Percentiles rank a stretch among this genome's conserved stretches.
Evolutionary conservation across 1,140 invertebrate genomes (phyloP).

Genomic region (Drosophila cardini): DNA sequence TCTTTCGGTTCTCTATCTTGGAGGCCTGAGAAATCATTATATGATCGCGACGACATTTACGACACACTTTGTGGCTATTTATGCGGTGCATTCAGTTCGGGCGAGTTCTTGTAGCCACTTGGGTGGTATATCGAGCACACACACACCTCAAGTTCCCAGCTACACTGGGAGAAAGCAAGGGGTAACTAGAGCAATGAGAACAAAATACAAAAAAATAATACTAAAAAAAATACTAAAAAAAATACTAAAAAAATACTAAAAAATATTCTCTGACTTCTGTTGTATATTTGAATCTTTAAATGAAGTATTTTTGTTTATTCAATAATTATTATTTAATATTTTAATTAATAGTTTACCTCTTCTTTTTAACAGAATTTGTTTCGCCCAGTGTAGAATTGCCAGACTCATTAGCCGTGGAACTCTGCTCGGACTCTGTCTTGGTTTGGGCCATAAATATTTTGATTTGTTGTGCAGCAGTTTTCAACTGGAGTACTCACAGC

Average conservation of each 20-base stretch:
- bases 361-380: too few relatives aligned
- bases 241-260: too few relatives aligned
- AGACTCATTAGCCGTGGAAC: conserved; percentile 62
- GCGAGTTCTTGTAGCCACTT: conserved; percentile 45
- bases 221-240: too few relatives aligned
- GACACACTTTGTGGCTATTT: conserved; percentile 80
- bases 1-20: background rate
- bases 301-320: too few relatives aligned
- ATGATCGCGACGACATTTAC: conserved; percentile 74
- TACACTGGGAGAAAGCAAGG: conserved; percentile 8
- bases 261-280: too few relatives aligned
- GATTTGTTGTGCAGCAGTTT: conserved; percentile 66
- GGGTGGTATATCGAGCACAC: conserved; percentile 76
- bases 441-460: conserved; percentile 70
- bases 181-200: too few relatives aligned
- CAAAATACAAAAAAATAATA: too few relatives aligned
- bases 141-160: conserved; percentile 21
- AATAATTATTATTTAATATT: too few relatives aligned
- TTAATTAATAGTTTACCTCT: too few relatives aligned
- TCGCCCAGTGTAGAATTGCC: conserved; percentile 10
- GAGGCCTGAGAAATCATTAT: conserved; percentile 50
- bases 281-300: too few relatives aligned
- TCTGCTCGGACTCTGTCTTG: background rate
- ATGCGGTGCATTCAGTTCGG: conserved; percentile 67
- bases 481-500: conserved; percentile 51